A percentile compares a stretch with the other conserved stretches of the same genome.
Evolutionary conservation across 1,140 invertebrate species (phyloP).

Genomic region (Amphibalanus amphitrite): DNA sequence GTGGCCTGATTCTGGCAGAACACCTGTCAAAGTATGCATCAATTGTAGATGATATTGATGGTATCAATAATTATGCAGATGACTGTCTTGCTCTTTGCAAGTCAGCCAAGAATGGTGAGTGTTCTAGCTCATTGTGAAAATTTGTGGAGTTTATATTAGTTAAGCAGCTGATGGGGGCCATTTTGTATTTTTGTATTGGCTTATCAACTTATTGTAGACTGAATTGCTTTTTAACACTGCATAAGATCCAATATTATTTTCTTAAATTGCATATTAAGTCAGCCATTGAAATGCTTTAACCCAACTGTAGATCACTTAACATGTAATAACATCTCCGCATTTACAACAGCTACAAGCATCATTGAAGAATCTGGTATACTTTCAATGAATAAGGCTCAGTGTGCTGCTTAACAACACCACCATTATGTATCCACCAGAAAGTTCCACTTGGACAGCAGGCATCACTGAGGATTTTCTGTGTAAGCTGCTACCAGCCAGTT

Average conservation of each 20-base stretch:
- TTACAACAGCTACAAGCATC: too few relatives aligned
- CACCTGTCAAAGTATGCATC: not conserved
- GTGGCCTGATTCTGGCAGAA: too few relatives aligned
- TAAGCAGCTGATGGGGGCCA: not conserved
- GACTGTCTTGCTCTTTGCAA: not conserved
- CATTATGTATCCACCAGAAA: too few relatives aligned
- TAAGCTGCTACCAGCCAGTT: too few relatives aligned
- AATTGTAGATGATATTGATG: not conserved
- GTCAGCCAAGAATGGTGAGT: not conserved
- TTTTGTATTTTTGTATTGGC: not conserved
- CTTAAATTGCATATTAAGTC: not conserved
- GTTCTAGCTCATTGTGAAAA: not conserved
- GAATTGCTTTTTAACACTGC: not conserved
- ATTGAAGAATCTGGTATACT: too few relatives aligned
- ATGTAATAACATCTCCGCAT: too few relatives aligned
- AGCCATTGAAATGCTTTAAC: not conserved
- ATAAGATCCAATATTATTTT: too few relatives aligned
- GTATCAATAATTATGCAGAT: not conserved
- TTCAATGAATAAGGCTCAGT: too few relatives aligned
- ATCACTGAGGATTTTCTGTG: too few relatives aligned
- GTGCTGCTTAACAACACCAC: too few relatives aligned
- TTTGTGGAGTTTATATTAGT: not conserved
- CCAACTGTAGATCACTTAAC: too few relatives aligned
- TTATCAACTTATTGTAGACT: not conserved
- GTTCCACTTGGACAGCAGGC: too few relatives aligned